These are phyloP conservation scores for Copsychus sechellarum DNA, from an alignment of 2,113 vertebrate genomes.

Conservation along the genomic window DNA sequence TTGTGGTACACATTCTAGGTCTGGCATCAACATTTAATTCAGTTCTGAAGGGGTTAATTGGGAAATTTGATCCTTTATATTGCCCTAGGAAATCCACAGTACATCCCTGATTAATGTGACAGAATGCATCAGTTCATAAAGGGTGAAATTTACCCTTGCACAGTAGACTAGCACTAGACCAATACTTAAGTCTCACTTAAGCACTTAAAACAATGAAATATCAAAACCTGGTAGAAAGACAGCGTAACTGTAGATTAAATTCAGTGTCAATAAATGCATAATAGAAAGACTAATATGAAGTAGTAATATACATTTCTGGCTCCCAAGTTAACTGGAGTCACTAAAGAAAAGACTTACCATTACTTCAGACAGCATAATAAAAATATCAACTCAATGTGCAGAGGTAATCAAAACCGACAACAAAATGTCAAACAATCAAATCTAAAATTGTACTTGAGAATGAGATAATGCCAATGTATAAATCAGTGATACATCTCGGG, in stretches of 20 bases:
- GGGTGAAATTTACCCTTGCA: constrained; percentile 50
- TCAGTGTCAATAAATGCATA: background rate
- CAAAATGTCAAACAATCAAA: background rate
- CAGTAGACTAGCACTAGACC: background rate
- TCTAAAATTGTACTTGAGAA: background rate
- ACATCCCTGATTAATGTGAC: constrained; percentile 62
- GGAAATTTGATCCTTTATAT: constrained; percentile 35
- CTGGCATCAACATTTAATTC: background rate
- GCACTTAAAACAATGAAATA: background rate
- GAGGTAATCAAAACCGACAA: background rate
- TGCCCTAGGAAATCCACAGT: constrained; percentile 44
- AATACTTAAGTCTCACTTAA: constrained; percentile 37
- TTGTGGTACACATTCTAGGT: background rate
- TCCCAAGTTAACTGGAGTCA: background rate
- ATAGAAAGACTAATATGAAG: background rate
- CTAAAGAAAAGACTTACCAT: background rate
- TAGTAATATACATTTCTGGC: background rate
- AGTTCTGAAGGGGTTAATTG: constrained; percentile 41
- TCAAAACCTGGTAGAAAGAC: background rate
- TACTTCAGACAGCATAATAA: background rate
- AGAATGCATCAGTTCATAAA: constrained; percentile 56
- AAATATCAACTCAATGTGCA: background rate
- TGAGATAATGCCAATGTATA: background rate
- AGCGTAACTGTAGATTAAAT: background rate
- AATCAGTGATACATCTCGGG: background rate